A percentile compares a stretch with the other conserved stretches of the same genome.
phyloP scores from a whole-genome alignment of 2,888 invertebrate species.

The Vannuccia rotundouncinata region DNA sequence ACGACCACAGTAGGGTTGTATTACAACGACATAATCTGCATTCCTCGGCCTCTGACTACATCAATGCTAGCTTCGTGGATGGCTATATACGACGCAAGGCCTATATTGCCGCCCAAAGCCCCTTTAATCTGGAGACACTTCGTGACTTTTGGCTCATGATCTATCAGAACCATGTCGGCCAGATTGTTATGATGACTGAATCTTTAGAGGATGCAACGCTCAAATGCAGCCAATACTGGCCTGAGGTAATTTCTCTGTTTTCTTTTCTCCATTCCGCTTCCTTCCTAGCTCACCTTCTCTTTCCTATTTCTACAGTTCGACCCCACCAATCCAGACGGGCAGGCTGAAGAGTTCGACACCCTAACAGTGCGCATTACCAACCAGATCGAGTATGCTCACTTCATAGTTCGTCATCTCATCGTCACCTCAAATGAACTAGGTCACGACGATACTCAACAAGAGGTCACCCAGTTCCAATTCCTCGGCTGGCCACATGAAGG shows the following conservation, averaged over 20 bases:
- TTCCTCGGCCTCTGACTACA: conserved; percentile 44
- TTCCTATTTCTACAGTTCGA: neutral
- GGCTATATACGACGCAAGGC: conserved; percentile 56
- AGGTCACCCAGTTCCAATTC: conserved; percentile 48
- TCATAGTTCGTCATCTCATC: conserved; percentile 60
- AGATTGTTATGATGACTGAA: conserved; percentile 59
- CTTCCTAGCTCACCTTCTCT: neutral
- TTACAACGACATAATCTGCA: conserved; percentile 39
- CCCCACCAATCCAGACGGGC: conserved; percentile 59
- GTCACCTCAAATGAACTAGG: neutral
- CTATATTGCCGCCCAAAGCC: conserved; percentile 60
- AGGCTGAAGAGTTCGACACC: conserved; percentile 69
- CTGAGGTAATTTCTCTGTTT: conserved; percentile 44
- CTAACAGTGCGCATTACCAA: conserved; percentile 78
- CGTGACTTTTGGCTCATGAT: conserved; percentile 60
- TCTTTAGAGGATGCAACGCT: conserved; percentile 54
- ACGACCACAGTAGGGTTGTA: conserved; percentile 50
- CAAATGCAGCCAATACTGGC: conserved; percentile 92
- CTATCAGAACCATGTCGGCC: conserved; percentile 55
- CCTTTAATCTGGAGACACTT: conserved; percentile 55
- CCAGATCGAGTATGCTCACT: conserved; percentile 83
- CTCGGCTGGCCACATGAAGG: conserved; percentile 54
- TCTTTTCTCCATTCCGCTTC: neutral
- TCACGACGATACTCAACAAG: neutral
- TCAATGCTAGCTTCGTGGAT: conserved; percentile 47